Evolutionary conservation across 2,113 vertebrate species (phyloP).

Genomic region (Choloepus hoffmanni): DNA sequence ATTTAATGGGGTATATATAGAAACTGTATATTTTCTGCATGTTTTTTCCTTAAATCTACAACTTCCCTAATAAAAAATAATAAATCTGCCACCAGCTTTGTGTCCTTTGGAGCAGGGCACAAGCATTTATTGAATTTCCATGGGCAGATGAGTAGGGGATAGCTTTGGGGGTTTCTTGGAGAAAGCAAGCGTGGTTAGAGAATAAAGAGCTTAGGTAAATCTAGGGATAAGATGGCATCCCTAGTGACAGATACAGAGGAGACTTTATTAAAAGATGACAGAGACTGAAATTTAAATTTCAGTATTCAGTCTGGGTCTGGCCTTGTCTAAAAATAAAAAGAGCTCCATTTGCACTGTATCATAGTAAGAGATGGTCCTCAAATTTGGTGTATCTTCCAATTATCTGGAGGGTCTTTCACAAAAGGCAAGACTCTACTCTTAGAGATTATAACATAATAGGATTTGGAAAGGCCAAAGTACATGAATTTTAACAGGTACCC

Average conservation of each 20-base stretch:
- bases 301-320: background rate
- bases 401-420: background rate
- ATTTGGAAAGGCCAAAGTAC: too few species aligned
- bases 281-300: background rate
- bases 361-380: background rate
- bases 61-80: too few species aligned
- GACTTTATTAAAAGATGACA: background rate
- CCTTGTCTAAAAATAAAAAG: background rate
- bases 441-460: background rate
- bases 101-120: background rate
- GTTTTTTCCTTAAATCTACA: too few species aligned
- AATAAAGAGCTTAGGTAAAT: background rate
- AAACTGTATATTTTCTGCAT: too few species aligned
- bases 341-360: rapidly evolving
- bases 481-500: background rate
- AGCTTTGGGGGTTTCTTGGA: too few species aligned
- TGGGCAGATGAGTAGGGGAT: background rate
- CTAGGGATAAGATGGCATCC: background rate
- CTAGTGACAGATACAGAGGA: background rate
- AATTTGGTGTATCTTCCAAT: background rate
- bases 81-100: background rate
- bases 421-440: background rate
- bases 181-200: background rate
- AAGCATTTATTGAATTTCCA: background rate
- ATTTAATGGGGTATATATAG: too few species aligned